Conservation (phyloP, 2,888 invertebrate genomes). For the Aleiodes leptofemur region DNA sequence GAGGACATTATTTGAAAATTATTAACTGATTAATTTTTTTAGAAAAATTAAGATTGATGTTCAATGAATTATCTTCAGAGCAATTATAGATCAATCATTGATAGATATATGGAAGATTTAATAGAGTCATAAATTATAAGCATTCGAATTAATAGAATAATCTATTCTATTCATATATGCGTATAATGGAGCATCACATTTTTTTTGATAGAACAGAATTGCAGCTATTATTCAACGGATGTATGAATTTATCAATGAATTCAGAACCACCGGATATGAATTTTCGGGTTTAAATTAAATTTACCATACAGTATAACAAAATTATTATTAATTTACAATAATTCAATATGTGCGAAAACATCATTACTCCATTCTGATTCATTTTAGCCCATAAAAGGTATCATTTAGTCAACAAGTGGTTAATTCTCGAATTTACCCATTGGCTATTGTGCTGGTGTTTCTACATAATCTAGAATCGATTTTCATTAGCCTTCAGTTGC, state of each 20-base stretch:
- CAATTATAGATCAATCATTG: too few species aligned
- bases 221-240: neutral
- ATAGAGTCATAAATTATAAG: too few species aligned
- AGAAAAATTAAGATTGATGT: too few species aligned
- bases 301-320: neutral
- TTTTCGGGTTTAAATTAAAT: neutral
- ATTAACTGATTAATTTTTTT: too few species aligned
- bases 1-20: too few species aligned
- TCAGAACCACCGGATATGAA: neutral
- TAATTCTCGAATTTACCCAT: slow-evolving; percentile 32
- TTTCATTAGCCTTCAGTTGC: slow-evolving; percentile 16
- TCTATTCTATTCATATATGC: too few species aligned
- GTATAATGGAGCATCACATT: too few species aligned
- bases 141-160: too few species aligned
- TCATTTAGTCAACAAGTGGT: slow-evolving; percentile 33
- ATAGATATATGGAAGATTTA: too few species aligned
- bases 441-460: slow-evolving; percentile 25
- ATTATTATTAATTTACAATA: slow-evolving; percentile 25
- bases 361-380: slow-evolving; percentile 29
- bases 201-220: neutral
- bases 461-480: slow-evolving; percentile 20
- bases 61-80: too few species aligned
- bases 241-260: slow-evolving; percentile 9
- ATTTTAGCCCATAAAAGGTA: slow-evolving; percentile 24
- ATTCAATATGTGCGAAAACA: slow-evolving; percentile 27